phyloP scores from a whole-genome alignment of 2,113 vertebrate species.

The Ophthalmotilapia sp. region DNA sequence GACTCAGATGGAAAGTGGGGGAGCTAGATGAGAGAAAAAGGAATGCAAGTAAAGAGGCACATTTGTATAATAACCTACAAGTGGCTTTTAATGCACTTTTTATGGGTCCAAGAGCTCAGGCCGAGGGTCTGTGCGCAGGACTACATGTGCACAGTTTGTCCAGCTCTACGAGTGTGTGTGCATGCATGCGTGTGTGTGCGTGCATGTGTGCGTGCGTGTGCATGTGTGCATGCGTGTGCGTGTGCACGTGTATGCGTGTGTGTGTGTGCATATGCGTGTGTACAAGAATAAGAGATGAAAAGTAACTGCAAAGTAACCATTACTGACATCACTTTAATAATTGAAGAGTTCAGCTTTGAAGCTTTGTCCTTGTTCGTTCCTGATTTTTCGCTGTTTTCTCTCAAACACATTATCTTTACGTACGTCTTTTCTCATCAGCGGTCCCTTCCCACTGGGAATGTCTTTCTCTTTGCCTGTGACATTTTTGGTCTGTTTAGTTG shows the following conservation, averaged over 20 bases:
- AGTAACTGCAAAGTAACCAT: background rate
- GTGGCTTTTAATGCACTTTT: background rate
- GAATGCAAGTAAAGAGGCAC: background rate
- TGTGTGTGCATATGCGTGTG: background rate
- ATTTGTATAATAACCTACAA: slow-evolving; percentile 7
- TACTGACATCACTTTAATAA: background rate
- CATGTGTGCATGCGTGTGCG: rapidly evolving
- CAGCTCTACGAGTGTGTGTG: background rate
- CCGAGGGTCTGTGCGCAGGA: background rate
- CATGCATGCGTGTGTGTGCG: rapidly evolving
- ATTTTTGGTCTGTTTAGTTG: background rate
- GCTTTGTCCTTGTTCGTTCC: background rate
- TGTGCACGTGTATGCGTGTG: rapidly evolving
- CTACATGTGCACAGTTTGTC: background rate
- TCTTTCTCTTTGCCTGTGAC: background rate
- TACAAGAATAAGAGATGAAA: background rate
- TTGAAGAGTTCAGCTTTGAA: background rate
- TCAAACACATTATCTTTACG: background rate
- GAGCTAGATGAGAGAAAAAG: background rate
- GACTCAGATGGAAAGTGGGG: background rate
- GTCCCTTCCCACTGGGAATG: background rate
- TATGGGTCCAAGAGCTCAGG: background rate
- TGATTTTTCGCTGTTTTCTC: background rate
- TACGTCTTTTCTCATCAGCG: background rate
- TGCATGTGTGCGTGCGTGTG: rapidly evolving